Base-by-base conservation (phyloP, 2,113 vertebrate genomes). In the Brachirus orientalis region DNA sequence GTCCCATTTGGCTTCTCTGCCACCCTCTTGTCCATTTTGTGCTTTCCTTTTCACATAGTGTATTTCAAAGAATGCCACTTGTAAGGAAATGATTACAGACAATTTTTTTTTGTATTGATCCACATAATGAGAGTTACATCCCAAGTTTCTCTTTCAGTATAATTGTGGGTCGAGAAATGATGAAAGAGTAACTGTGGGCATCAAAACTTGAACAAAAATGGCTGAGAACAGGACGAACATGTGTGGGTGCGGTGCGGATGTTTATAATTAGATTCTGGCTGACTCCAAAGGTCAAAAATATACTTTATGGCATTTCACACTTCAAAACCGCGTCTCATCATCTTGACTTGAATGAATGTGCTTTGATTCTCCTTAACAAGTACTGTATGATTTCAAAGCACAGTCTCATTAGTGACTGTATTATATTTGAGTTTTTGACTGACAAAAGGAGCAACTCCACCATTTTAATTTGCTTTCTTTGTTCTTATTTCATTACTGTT, bases 381-480 rank as follows among this genome's bases (percentile, higher is more conserved):
- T n/a, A n/a, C n/a, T n/a, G 53, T 54, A 40, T 58, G 53, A 75
- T 65, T 75, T 1, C 69, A 14, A 6, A 60, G 22, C 19, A 44
- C 2, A 0, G 16, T 9, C 36, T 74, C 56, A 59, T 67, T 57
- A 45, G 17, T 56, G 46, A 48, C 17, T 10, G 6, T 3, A 38
- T 66, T 38, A 8, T 70, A 45, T 20, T 51, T 71, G 54, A 41
- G 16, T 69, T 59, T 37, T 18, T 63, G 17, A 64, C 12, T 10
- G 18, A 18, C 38, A 61, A 14, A 41, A 16, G 48, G 17, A 51
- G n/a, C 11, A 51, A 19, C 8, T 41, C n/a, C n/a, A 20, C 36
- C 13, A 36, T 58, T 63, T 41, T 1, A 44, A 33, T 35, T 72
- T 35, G 52, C 12, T 16, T 36, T 1, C 20, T 28, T 28, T 28